phyloP scores from a whole-genome alignment of 2,888 invertebrate genomes.

The Melanostoma mellinum region DNA sequence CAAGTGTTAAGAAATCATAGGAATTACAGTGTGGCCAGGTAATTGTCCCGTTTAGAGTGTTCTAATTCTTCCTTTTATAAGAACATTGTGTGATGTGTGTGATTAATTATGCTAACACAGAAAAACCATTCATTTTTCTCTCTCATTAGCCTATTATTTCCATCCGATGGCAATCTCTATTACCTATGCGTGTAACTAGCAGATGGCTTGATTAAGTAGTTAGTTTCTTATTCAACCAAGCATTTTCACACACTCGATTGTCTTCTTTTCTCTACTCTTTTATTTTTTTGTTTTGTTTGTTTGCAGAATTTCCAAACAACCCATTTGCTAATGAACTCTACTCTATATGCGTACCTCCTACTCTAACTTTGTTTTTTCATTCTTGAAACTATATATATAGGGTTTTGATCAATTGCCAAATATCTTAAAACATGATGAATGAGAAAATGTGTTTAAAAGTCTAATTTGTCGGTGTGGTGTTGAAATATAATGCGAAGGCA shows the following conservation, averaged over 20 bases:
- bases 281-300: neutral
- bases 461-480: slow-evolving; percentile 42
- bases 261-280: neutral
- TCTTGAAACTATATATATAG: slow-evolving; percentile 4
- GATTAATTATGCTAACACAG: slow-evolving; percentile 22
- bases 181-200: neutral
- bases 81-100: neutral
- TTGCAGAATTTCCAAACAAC: slow-evolving; percentile 34
- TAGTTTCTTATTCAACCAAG: slow-evolving; percentile 21
- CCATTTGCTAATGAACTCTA: slow-evolving; percentile 30
- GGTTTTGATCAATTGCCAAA: neutral
- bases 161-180: slow-evolving; percentile 6
- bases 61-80: slow-evolving; percentile 5
- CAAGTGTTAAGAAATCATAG: neutral
- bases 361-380: neutral
- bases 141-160: slow-evolving; percentile 32
- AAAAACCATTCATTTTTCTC: neutral
- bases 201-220: slow-evolving; percentile 2
- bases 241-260: slow-evolving; percentile 24
- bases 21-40: neutral
- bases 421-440: slow-evolving; percentile 15
- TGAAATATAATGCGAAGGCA: slow-evolving; percentile 40
- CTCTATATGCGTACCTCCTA: slow-evolving; percentile 1
- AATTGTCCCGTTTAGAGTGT: slow-evolving; percentile 9
- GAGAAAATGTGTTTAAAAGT: slow-evolving; percentile 26